Percentiles rank a stretch among this genome's conserved stretches.
Evolutionary conservation across 1,140 invertebrate species (phyloP).

Genomic region (Sarcophaga bullata): DNA sequence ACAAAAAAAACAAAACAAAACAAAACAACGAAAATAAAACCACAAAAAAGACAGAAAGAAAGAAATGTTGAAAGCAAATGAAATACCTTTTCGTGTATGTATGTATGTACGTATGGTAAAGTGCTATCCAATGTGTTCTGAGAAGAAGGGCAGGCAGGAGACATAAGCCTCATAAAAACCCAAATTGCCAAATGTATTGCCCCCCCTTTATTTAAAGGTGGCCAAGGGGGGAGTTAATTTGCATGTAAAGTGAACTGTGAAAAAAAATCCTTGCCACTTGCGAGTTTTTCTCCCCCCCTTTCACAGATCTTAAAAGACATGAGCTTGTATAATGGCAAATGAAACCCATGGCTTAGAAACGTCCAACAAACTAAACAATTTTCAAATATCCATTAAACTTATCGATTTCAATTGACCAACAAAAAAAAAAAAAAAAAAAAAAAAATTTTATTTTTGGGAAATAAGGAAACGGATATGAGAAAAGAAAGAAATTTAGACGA

Average conservation of each 20-base stretch:
- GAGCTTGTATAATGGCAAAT: not conserved
- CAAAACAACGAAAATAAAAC: conserved; percentile 3
- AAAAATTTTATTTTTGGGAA: no score
- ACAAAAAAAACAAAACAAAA: conserved; percentile 21
- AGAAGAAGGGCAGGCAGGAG: no score
- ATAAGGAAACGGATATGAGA: not conserved
- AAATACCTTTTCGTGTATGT: no score
- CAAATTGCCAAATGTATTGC: not conserved
- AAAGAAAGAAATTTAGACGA: not conserved
- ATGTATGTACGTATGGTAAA: no score
- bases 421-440: not conserved
- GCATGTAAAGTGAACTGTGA: conserved; percentile 58
- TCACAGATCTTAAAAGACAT: not conserved
- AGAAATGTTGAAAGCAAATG: no score
- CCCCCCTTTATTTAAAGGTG: conserved; percentile 30
- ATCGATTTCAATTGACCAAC: not conserved
- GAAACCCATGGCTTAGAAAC: not conserved
- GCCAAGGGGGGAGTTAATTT: no score
- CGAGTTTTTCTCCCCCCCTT: not conserved
- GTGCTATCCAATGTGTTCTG: no score
- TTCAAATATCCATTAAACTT: conserved; percentile 11
- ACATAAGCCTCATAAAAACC: not conserved
- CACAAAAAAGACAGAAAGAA: conserved; percentile 47
- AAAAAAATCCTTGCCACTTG: not conserved
- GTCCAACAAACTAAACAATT: not conserved